Conservation (phyloP, 2,888 invertebrate genomes). For the Taenaris catops region DNA sequence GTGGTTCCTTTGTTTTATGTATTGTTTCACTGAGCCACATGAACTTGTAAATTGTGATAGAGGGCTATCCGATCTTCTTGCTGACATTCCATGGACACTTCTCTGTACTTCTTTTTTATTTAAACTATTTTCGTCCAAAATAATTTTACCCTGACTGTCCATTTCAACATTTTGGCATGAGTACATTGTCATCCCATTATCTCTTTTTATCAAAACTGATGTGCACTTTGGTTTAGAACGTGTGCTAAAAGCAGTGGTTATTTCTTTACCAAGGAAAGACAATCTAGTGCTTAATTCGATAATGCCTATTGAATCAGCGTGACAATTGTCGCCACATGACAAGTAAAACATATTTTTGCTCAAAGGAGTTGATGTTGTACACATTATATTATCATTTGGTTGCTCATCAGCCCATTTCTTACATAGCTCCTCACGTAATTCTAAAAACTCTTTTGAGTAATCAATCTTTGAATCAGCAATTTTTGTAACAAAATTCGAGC, state of each 20-base stretch:
- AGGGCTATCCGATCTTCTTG: slow-evolving; percentile 37
- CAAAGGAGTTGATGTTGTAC: slow-evolving; percentile 61
- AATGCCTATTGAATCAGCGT: slow-evolving; percentile 57
- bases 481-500: slow-evolving; percentile 56
- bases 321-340: slow-evolving; percentile 45
- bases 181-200: slow-evolving; percentile 66
- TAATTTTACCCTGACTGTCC: slow-evolving; percentile 65
- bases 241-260: slow-evolving; percentile 61
- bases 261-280: slow-evolving; percentile 71
- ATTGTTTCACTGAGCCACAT: slow-evolving; percentile 28
- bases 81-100: slow-evolving; percentile 24
- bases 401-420: slow-evolving; percentile 57
- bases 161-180: slow-evolving; percentile 70
- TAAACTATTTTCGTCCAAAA: slow-evolving; percentile 58
- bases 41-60: slow-evolving; percentile 40
- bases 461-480: slow-evolving; percentile 62
- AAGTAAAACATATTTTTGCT: slow-evolving; percentile 62
- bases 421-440: slow-evolving; percentile 56
- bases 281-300: slow-evolving; percentile 61
- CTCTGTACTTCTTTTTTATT: slow-evolving; percentile 35
- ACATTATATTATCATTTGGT: slow-evolving; percentile 58
- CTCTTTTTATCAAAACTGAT: slow-evolving; percentile 51
- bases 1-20: neutral
- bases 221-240: slow-evolving; percentile 49
- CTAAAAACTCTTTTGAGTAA: slow-evolving; percentile 51